These are phyloP conservation scores for Sarcophaga bullata DNA, from an alignment of 1,140 invertebrate genomes.

Conservation along the genomic window DNA sequence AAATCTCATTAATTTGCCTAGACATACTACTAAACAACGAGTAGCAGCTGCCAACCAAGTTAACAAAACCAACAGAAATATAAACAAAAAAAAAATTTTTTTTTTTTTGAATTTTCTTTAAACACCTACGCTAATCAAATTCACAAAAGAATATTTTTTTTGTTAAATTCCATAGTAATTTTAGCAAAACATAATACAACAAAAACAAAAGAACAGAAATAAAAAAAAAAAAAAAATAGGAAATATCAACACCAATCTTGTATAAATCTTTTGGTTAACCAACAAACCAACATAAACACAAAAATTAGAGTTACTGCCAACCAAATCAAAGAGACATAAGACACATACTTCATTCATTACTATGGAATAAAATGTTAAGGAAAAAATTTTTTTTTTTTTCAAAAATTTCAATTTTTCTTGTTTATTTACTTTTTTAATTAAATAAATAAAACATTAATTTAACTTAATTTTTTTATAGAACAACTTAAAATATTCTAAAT, in stretches of 20 bases:
- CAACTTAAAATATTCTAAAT: no score
- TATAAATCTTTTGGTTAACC: no score
- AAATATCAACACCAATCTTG: no score
- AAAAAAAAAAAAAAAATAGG: no score
- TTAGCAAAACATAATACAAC: no score
- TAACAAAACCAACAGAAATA: neutral
- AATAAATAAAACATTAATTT: no score
- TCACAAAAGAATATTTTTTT: slow-evolving; percentile 7
- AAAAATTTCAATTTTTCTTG: no score
- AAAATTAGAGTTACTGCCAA: neutral
- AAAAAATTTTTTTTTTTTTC: neutral
- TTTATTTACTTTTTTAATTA: no score
- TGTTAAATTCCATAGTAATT: no score
- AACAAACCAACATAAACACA: neutral
- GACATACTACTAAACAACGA: neutral
- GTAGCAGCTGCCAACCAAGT: slow-evolving; percentile 31
- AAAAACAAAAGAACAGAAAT: no score
- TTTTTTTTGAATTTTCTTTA: neutral
- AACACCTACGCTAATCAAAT: slow-evolving; percentile 24
- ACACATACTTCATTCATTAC: slow-evolving; percentile 12
- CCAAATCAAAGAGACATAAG: neutral
- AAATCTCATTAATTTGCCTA: slow-evolving; percentile 30
- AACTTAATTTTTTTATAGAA: no score
- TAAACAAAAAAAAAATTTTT: neutral
- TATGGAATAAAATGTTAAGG: neutral